phyloP scores from a whole-genome alignment of 2,113 vertebrate species.

The Rhipidura dahli region DNA sequence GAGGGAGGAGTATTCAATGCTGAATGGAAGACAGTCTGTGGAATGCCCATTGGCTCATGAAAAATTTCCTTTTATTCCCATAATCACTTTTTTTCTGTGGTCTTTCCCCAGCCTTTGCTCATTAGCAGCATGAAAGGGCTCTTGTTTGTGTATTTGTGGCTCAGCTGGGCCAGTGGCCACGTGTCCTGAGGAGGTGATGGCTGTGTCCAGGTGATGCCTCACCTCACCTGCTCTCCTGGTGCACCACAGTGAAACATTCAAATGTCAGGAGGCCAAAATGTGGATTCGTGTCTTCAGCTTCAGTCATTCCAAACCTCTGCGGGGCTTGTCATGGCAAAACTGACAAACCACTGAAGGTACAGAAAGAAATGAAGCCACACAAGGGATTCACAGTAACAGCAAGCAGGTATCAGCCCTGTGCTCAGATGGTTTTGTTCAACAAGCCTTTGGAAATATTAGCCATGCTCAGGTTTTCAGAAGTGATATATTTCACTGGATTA shows the following conservation, averaged over 20 bases:
- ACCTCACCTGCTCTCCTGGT: not conserved
- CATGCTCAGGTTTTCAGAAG: not conserved
- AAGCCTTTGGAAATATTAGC: not conserved
- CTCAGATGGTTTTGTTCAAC: not conserved
- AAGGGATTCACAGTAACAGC: not conserved
- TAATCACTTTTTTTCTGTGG: not conserved
- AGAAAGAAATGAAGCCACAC: not conserved
- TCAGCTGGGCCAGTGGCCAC: not conserved
- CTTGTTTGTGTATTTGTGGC: accelerated
- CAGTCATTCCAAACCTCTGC: not conserved
- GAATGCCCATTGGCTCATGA: not conserved
- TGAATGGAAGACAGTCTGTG: not conserved
- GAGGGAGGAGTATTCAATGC: not conserved
- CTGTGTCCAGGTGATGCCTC: too few species aligned
- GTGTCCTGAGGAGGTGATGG: too few species aligned
- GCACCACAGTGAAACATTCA: not conserved
- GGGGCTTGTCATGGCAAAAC: not conserved
- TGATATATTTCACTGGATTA: not conserved
- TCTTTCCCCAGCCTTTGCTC: not conserved
- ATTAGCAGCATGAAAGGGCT: not conserved
- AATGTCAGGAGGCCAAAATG: not conserved
- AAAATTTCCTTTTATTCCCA: not conserved
- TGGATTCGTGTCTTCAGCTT: not conserved
- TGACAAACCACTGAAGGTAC: not conserved
- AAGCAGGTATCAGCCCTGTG: not conserved